Evolutionary conservation across 2,113 vertebrate species (phyloP), one percentile per base, ranked within the genome.

Genomic region (Macaca nemestrina): DNA sequence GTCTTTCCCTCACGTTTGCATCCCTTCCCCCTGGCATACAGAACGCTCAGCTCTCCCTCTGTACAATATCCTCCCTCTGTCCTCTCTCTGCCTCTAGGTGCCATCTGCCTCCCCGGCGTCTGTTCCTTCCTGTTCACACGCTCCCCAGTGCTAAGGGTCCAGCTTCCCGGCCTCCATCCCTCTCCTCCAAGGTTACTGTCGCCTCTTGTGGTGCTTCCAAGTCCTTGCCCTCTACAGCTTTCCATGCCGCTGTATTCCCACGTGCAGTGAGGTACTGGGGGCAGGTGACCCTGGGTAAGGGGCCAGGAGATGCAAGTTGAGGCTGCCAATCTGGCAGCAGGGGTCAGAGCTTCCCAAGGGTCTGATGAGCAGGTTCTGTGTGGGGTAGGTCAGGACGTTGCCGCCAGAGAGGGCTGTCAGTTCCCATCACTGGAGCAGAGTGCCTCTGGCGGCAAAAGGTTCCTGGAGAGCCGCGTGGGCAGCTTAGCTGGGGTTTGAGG

Each of bases 201-300:
- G 18, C 87, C 93, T 98, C 96, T 97, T 97, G 81, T 22, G 57
- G 64, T 0, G 8, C 0, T 1, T 67, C 68, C 40, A 50, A 87
- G 90, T 75, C 8, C 0, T n/a, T 5, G 3, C 14, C 75, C 18
- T n/a, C 75, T 0, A 0, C 40, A 30, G 80, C 50, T 88, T 82
- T 91, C 85, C 0, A 0, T n/a, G n/a, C 82, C 88, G 86, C 86
- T 35, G n/a, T 96, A 2, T 17, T 76, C 40, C 59, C 1, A 78
- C 4, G 0, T 25, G 52, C 8, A 8, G 32, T 22, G 72, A 81
- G 50, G 35, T 16, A 1, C 27, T 27, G 3, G 10, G 35, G 52
- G 8, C 48, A 18, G 17, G 25, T 72, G 67, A 20, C 4, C 5
- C 38, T 43, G 25, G 17, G 25, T 27, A 5, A 27, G 57, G 35